Conservation (phyloP, 2,113 vertebrate genomes). For the Dipodomys stephensi region DNA sequence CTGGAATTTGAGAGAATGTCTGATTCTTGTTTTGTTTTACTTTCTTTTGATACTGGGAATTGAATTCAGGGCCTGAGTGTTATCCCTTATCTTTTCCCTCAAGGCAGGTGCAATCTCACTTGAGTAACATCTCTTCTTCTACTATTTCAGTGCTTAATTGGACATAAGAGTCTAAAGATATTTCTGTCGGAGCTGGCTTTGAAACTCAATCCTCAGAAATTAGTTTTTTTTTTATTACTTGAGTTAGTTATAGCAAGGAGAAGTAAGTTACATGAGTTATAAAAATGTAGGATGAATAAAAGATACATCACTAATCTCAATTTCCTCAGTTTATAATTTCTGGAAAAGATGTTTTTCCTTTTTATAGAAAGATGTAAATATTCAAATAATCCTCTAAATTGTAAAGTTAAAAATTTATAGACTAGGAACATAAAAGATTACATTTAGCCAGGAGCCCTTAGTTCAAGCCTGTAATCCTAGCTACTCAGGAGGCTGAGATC, state of each 20-base stretch:
- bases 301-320: not conserved
- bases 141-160: no score
- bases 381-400: constrained; percentile 27
- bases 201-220: no score
- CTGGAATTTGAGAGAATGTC: not conserved
- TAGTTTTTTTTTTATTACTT: not conserved
- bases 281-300: not conserved
- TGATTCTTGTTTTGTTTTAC: no score
- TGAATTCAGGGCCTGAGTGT: no score
- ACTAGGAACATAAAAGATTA: not conserved
- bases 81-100: no score
- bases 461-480: no score
- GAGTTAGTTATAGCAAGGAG: not conserved
- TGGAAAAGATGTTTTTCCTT: constrained; percentile 5
- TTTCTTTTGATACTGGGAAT: no score
- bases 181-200: no score
- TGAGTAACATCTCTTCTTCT: no score
- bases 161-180: no score
- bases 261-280: constrained; percentile 9
- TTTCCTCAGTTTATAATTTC: not conserved
- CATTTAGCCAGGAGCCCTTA: not conserved
- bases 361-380: not conserved
- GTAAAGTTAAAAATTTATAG: not conserved
- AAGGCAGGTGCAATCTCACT: no score
- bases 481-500: no score